Base-by-base conservation (phyloP, 2,797 vertebrate genomes). In the Sebastolobus alascanus region DNA sequence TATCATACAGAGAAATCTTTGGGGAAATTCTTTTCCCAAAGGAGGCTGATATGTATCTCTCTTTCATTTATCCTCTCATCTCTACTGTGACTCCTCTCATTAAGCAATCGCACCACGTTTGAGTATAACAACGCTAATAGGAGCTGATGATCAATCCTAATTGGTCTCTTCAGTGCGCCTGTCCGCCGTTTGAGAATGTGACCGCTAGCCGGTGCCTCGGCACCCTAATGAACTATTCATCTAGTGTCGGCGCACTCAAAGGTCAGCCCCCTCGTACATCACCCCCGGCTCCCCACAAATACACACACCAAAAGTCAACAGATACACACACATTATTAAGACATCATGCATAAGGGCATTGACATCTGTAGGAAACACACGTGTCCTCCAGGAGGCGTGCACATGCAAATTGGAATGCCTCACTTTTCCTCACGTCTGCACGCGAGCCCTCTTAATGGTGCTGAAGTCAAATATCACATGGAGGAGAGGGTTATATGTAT, bases 121-220 rank as follows among this genome's bases (percentile, higher is more conserved):
- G 20, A 69, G 81, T 81, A 84, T 87, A 92, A 92, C 91, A 85
- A 87, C 83, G 67, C 83, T 93, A 93, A 94, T 91, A 84, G 87
- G 85, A 89, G 89, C 86, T 87, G 90, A 95, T 96, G 93, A 95
- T 96, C 95, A 94, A 95, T 95, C 90, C 94, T 95, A 96, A 96
- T 96, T 95, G 94, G 94, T 94, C 93, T 95, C 94, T 89, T 94
- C 92, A 92, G 93, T 90, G 87, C 63, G 77, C 65, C 82, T 87
- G 89, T 90, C 82, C 68, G 73, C 84, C 70, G 76, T 85, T 88
- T 82, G 85, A 85, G 89, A 89, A 92, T 92, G 90, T 89, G 89
- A 89, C 84, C 73, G 83, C 88, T 84, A 79, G 89, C 88, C 61
- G 70, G 58, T 78, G 87, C 83, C 83, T 87, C 76, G 22, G 63